A percentile compares a stretch with the other conserved stretches of the same genome.
These are phyloP conservation scores for Pseudolaguvia tuberculata DNA, from an alignment of 2,113 vertebrate genomes.

Conservation along the genomic window DNA sequence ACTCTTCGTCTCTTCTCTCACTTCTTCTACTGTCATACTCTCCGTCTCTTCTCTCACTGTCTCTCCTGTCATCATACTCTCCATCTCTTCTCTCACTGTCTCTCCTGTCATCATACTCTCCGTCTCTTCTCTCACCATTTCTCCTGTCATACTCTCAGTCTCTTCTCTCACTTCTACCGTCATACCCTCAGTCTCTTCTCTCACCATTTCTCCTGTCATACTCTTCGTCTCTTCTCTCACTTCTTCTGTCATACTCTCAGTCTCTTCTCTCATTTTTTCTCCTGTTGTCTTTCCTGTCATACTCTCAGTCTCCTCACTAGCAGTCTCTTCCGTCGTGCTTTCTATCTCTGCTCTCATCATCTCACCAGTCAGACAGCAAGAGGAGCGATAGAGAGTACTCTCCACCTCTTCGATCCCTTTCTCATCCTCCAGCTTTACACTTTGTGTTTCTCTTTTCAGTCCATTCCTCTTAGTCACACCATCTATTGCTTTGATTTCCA, in stretches of 20 bases:
- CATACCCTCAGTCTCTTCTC: not conserved
- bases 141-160: not conserved
- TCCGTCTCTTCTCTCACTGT: not conserved
- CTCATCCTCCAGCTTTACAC: not conserved
- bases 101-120: not conserved
- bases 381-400: no score
- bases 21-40: not conserved
- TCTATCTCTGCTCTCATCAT: not conserved
- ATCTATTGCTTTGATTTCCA: not conserved
- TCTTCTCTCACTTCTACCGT: not conserved
- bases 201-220: not conserved
- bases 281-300: not conserved
- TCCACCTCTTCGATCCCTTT: not conserved
- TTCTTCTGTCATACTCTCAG: not conserved
- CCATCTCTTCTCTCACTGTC: not conserved
- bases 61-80: no score
- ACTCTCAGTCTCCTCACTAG: not conserved
- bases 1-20: no score
- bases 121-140: not conserved
- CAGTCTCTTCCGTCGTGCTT: not conserved
- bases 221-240: not conserved
- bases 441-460: not conserved
- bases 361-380: no score
- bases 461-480: not conserved
- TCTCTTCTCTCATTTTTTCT: not conserved